Evolutionary conservation across 1,140 invertebrate species (phyloP).

Genomic region (Anagrus nilaparvatae): DNA sequence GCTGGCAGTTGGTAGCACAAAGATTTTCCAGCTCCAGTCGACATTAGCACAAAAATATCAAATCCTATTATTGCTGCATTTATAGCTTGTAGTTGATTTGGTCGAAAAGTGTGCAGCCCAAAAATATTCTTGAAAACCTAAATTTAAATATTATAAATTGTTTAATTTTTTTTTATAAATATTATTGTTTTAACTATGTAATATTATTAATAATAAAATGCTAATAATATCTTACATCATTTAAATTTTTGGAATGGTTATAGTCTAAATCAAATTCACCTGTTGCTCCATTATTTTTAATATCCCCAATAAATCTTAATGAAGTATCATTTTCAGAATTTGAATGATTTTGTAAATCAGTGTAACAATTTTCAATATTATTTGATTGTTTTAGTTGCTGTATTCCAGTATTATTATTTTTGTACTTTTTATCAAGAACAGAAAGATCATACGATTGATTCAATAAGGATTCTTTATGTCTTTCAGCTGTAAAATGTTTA

Average conservation of each 20-base stretch:
- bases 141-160: constrained; percentile 15
- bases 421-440: no score
- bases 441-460: no score
- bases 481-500: no score
- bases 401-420: no score
- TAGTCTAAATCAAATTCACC: constrained; percentile 66
- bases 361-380: no score
- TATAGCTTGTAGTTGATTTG: constrained; percentile 87
- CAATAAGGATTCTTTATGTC: no score
- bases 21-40: constrained; percentile 95
- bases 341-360: constrained; percentile 5
- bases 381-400: no score
- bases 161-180: no score
- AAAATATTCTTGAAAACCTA: constrained; percentile 66
- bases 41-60: constrained; percentile 94
- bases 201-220: no score
- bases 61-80: constrained; percentile 79
- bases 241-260: constrained; percentile 58
- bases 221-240: constrained; percentile 48
- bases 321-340: constrained; percentile 20
- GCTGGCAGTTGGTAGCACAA: constrained; percentile 89
- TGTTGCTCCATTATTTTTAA: constrained; percentile 65
- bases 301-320: constrained; percentile 58
- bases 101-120: constrained; percentile 75
- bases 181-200: background rate